Conservation (phyloP, 2,797 vertebrate species). For the Hirundo rustica region DNA sequence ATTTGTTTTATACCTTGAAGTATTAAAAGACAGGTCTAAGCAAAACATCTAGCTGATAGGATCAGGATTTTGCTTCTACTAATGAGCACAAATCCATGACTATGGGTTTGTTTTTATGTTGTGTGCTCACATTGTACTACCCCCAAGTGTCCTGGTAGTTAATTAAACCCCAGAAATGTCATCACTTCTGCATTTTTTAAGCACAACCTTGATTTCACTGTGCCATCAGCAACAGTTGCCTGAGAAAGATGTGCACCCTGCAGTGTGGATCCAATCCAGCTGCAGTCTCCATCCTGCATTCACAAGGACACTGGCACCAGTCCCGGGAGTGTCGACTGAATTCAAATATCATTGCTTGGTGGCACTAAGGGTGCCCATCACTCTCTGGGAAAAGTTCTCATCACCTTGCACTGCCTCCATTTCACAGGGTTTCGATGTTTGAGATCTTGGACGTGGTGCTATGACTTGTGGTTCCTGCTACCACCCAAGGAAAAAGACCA, state of each 20-base stretch:
- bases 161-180: not conserved
- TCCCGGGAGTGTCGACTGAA: fast-evolving
- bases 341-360: not conserved
- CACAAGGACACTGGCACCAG: not conserved
- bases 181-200: not conserved
- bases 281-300: fast-evolving
- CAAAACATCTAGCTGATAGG: not conserved
- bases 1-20: not conserved
- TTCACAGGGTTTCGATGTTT: not conserved
- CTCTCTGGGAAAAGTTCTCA: not conserved
- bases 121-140: not conserved
- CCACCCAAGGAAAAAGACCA: not conserved
- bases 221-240: not conserved
- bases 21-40: not conserved
- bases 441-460: not conserved
- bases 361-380: not conserved
- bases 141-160: not conserved
- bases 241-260: not conserved
- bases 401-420: not conserved
- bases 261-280: not conserved
- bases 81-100: not conserved
- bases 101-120: not conserved
- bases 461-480: not conserved
- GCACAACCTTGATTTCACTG: not conserved
- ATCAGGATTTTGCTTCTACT: not conserved